Evolutionary conservation across 1,140 invertebrate genomes (phyloP).

Genomic region (Nasonia giraulti): DNA sequence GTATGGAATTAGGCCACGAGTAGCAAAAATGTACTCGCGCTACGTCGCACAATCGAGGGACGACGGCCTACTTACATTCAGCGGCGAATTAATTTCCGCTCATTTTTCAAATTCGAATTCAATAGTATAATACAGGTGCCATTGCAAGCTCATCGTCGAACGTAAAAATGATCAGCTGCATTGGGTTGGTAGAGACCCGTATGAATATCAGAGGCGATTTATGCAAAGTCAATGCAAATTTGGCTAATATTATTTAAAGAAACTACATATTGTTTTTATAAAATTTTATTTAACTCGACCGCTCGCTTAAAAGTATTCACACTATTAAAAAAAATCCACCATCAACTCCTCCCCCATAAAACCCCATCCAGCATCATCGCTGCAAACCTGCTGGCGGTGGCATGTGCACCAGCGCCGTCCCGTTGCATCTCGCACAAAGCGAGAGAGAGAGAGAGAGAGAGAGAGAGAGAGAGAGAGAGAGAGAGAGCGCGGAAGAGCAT

Average conservation of each 20-base stretch:
- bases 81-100: conserved; percentile 13
- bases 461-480: too few species aligned
- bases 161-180: neutral
- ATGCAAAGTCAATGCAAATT: too few species aligned
- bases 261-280: too few species aligned
- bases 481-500: neutral
- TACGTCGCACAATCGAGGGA: neutral
- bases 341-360: neutral
- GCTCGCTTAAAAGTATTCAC: too few species aligned
- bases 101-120: conserved; percentile 26
- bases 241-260: too few species aligned
- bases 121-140: neutral
- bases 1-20: conserved; percentile 14
- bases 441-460: neutral
- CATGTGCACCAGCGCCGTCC: too few species aligned
- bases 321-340: too few species aligned
- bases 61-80: conserved; percentile 8
- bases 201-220: neutral
- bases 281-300: too few species aligned
- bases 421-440: neutral
- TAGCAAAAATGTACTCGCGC: conserved; percentile 10
- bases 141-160: neutral
- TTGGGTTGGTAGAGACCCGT: neutral
- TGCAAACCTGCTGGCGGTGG: neutral
- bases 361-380: neutral